Conservation (phyloP, 2,113 vertebrate genomes). For the Erythrocercus mccallii region DNA sequence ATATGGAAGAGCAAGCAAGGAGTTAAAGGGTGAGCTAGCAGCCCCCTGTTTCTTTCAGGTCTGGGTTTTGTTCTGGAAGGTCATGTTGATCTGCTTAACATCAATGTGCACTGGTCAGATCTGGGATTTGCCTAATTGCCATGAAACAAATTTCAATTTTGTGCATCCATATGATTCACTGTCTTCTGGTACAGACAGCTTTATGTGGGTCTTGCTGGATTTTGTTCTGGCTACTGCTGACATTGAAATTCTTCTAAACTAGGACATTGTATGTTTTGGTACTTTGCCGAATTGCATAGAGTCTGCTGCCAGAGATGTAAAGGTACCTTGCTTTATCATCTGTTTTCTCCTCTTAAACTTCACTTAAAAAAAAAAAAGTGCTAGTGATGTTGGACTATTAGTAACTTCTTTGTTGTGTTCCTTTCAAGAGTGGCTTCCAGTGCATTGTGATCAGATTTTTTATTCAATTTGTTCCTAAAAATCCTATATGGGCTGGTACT, state of each 20-base stretch:
- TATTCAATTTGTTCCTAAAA: neutral
- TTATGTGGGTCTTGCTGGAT: neutral
- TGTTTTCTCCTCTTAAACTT: neutral
- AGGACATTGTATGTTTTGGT: neutral
- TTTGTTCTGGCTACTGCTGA: neutral
- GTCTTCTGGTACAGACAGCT: neutral
- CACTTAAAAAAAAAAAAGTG: neutral
- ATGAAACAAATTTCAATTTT: neutral
- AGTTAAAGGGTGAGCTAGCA: neutral
- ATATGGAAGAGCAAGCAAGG: neutral
- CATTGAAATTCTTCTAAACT: neutral
- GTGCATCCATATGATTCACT: neutral
- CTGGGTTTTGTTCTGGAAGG: neutral
- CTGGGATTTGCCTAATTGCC: neutral
- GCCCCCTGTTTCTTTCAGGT: neutral
- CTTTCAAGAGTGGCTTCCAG: neutral
- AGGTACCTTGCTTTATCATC: neutral
- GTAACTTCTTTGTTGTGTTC: neutral
- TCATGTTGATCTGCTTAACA: neutral
- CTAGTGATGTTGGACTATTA: neutral
- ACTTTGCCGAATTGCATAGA: fast-evolving
- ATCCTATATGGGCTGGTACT: neutral
- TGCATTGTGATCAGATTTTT: neutral
- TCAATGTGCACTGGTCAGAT: neutral
- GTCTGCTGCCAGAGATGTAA: neutral